Conservation (phyloP, 2,113 vertebrate species). For the Lamprotornis superbus region DNA sequence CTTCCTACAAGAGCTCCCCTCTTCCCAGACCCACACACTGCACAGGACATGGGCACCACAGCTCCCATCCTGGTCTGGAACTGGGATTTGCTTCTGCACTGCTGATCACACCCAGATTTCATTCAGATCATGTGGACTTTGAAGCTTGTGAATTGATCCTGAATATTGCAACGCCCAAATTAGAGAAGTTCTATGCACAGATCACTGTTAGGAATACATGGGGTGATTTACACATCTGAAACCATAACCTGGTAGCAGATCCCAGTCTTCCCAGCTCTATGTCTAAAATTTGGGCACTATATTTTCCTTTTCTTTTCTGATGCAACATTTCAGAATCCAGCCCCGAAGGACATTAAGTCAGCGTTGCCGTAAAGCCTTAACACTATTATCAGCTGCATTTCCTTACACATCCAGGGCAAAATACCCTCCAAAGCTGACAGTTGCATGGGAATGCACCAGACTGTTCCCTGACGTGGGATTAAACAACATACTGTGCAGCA, state of each 20-base stretch:
- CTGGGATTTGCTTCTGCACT: background rate
- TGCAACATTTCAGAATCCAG: background rate
- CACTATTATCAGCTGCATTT: background rate
- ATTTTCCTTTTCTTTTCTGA: background rate
- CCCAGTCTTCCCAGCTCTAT: background rate
- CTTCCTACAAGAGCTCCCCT: background rate
- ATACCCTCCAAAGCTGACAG: slow-evolving; percentile 11
- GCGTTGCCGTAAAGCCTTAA: background rate
- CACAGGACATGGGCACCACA: rapidly evolving
- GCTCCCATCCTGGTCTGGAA: background rate
- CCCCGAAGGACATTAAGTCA: background rate
- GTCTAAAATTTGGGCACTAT: background rate
- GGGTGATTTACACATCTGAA: background rate
- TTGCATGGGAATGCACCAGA: background rate
- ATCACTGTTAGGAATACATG: background rate
- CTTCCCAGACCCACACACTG: background rate
- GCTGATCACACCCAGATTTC: background rate
- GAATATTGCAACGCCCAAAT: background rate
- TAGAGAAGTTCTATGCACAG: background rate
- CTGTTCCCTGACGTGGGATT: slow-evolving; percentile 25
- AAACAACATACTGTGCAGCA: slow-evolving; percentile 28
- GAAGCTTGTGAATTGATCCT: background rate
- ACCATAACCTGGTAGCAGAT: background rate
- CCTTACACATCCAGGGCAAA: background rate
- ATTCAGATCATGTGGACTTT: background rate